Evolutionary conservation across 1,140 invertebrate species (phyloP).

Genomic region (Drosophila ficusphila): DNA sequence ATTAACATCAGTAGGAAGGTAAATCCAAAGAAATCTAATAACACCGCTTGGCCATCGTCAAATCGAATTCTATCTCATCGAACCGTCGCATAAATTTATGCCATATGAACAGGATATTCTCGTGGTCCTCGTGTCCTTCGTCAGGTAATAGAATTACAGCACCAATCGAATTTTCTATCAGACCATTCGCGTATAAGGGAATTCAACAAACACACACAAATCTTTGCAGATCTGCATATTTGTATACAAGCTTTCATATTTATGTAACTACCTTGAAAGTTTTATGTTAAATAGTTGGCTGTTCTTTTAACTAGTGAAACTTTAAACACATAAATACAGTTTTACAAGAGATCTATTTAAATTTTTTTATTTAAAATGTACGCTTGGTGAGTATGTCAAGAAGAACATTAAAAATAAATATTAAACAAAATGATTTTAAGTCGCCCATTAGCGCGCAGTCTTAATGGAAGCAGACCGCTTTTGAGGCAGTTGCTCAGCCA

Average conservation of each 20-base stretch:
- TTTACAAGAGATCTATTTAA: neutral
- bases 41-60: slow-evolving; percentile 45
- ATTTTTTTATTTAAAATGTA: slow-evolving; percentile 13
- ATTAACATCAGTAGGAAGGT: slow-evolving; percentile 4
- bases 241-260: too few species aligned
- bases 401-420: rapidly evolving
- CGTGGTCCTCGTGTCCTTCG: slow-evolving; percentile 4
- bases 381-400: slow-evolving; percentile 8
- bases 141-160: slow-evolving; percentile 68
- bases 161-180: slow-evolving; percentile 58
- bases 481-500: slow-evolving; percentile 4
- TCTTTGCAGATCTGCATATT: neutral
- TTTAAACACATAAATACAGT: neutral
- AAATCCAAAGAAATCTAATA: slow-evolving; percentile 72
- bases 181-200: slow-evolving; percentile 14
- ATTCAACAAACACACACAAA: slow-evolving; percentile 4
- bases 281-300: neutral
- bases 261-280: neutral
- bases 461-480: neutral
- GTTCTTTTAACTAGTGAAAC: neutral
- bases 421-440: neutral
- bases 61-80: slow-evolving; percentile 74
- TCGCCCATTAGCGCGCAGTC: neutral
- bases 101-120: slow-evolving; percentile 52
- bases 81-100: slow-evolving; percentile 76